Conservation (phyloP, 2,888 invertebrate species). For the Saturnia pavonia region DNA sequence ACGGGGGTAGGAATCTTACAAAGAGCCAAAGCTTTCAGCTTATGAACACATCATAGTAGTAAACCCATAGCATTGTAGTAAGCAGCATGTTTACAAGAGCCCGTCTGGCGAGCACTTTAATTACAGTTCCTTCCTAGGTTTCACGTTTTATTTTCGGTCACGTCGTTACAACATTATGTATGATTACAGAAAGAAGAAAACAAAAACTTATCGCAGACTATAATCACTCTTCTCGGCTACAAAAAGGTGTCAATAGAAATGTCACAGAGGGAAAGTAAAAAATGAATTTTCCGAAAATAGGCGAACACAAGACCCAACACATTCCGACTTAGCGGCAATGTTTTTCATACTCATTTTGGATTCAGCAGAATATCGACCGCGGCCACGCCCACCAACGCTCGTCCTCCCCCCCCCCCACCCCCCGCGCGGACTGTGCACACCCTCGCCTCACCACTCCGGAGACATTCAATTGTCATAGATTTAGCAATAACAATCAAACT, state of each 20-base stretch:
- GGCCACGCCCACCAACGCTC: conserved; percentile 39
- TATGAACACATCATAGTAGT: too few relatives aligned
- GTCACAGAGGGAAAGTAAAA: background rate
- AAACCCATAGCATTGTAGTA: too few relatives aligned
- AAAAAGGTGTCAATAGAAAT: background rate
- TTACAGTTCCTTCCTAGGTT: too few relatives aligned
- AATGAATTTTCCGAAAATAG: conserved; percentile 6
- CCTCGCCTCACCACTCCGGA: background rate
- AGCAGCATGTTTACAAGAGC: too few relatives aligned
- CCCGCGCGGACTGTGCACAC: conserved; percentile 2
- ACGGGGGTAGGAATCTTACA: too few relatives aligned
- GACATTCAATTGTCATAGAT: conserved; percentile 17
- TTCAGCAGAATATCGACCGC: conserved; percentile 40
- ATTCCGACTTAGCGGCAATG: conserved; percentile 29
- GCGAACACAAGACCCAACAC: background rate
- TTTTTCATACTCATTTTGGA: conserved; percentile 18
- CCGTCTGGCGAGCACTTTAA: too few relatives aligned
- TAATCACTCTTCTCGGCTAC: background rate
- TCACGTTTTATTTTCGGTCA: background rate
- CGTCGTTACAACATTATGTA: background rate
- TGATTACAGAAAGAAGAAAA: background rate
- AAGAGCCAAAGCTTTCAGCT: too few relatives aligned
- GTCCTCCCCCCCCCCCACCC: conserved; percentile 20
- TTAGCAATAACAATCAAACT: conserved; percentile 29
- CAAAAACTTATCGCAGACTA: background rate